Conservation (phyloP, 2,888 invertebrate genomes). For the Andrena camellia region DNA sequence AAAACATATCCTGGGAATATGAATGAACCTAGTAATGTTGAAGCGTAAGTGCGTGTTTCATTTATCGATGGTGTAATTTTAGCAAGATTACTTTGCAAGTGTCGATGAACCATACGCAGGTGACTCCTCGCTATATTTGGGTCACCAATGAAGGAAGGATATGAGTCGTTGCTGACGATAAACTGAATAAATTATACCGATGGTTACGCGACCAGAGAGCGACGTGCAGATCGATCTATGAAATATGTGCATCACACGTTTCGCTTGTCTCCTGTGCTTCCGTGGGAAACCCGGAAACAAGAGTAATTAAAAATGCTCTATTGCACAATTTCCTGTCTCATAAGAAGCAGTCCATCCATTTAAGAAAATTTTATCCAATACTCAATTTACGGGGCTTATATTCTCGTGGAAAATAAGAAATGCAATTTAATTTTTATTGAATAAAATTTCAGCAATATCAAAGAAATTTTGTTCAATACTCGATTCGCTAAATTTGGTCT, state of each 20-base stretch:
- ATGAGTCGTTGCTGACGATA: constrained; percentile 76
- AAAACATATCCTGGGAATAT: not conserved
- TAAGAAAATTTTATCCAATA: too few relatives aligned
- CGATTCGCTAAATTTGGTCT: not conserved
- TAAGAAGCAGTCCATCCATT: not conserved
- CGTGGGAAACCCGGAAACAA: not conserved
- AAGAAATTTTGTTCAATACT: not conserved
- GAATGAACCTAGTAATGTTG: not conserved
- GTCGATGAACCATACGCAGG: constrained; percentile 56
- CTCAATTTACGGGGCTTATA: too few relatives aligned
- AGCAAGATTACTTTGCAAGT: constrained; percentile 5
- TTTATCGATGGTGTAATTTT: constrained; percentile 25
- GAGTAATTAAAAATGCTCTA: not conserved
- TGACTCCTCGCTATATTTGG: constrained; percentile 55
- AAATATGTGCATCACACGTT: constrained; percentile 55
- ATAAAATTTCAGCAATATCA: not conserved
- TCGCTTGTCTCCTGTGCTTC: constrained; percentile 2
- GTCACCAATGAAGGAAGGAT: constrained; percentile 75
- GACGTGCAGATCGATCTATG: constrained; percentile 43
- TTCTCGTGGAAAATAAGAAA: not conserved
- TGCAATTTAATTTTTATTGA: not conserved
- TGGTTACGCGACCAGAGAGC: constrained; percentile 60
- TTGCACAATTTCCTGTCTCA: not conserved
- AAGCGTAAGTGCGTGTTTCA: not conserved
- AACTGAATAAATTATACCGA: constrained; percentile 76